phyloP scores from a whole-genome alignment of 2,888 invertebrate genomes.

The Clepsis dumicolana region DNA sequence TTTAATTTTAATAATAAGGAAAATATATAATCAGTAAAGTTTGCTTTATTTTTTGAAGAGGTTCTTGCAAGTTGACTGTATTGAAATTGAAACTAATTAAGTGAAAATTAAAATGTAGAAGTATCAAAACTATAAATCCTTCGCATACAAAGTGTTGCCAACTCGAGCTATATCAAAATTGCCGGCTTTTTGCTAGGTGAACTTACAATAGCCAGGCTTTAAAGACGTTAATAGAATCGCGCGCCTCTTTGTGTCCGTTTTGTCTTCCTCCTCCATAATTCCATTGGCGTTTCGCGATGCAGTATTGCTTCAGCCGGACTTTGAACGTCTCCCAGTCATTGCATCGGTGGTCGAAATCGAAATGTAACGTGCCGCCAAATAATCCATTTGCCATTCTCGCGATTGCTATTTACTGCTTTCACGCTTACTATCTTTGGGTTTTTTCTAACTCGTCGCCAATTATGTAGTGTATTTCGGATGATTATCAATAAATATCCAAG shows the following conservation, averaged over 20 bases:
- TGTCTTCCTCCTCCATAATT: neutral
- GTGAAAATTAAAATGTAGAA: too few relatives aligned
- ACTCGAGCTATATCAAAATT: too few relatives aligned
- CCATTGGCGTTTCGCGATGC: slow-evolving; percentile 7
- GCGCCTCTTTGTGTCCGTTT: neutral
- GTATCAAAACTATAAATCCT: too few relatives aligned
- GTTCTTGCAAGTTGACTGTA: too few relatives aligned
- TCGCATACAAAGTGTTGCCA: too few relatives aligned
- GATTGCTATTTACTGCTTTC: neutral
- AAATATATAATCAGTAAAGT: too few relatives aligned
- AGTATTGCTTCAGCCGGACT: slow-evolving; percentile 5
- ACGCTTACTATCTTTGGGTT: neutral
- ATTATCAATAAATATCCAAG: neutral
- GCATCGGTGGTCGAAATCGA: slow-evolving; percentile 1
- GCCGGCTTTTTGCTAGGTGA: too few relatives aligned
- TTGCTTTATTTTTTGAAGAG: too few relatives aligned
- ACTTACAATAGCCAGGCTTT: too few relatives aligned
- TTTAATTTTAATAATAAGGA: too few relatives aligned
- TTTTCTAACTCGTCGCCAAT: neutral
- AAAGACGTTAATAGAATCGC: neutral
- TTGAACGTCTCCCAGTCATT: slow-evolving; percentile 2
- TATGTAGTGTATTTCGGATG: neutral
- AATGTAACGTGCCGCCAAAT: neutral
- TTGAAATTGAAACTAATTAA: too few relatives aligned
- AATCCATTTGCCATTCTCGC: slow-evolving; percentile 2